Percentiles rank a stretch among this genome's conserved stretches.
Conservation (phyloP, 2,797 vertebrate genomes). For the Neopelma chrysocephalum region DNA sequence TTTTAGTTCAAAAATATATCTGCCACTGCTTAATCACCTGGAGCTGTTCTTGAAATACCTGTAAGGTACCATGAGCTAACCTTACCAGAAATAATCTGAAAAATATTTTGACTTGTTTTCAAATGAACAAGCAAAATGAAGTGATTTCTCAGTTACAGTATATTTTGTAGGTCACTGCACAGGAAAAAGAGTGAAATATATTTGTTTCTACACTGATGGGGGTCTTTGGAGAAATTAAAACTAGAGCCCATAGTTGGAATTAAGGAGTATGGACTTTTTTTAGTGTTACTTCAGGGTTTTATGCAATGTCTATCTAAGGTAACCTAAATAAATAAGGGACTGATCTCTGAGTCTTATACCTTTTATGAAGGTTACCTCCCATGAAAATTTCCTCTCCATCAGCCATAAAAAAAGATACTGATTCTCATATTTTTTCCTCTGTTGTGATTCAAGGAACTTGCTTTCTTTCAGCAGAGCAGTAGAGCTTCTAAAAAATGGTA, state of each 20-base stretch:
- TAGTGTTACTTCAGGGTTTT: neutral
- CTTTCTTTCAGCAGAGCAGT: neutral
- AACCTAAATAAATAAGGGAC: neutral
- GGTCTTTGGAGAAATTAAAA: neutral
- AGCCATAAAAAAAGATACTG: neutral
- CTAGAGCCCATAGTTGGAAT: accelerated
- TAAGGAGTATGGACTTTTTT: neutral
- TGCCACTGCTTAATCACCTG: neutral
- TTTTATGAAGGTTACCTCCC: neutral
- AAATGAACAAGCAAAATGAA: neutral
- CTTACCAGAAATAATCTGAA: neutral
- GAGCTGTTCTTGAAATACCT: neutral
- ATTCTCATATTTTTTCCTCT: neutral
- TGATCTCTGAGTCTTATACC: neutral
- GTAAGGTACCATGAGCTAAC: neutral
- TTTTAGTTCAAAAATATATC: neutral
- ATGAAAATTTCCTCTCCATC: neutral
- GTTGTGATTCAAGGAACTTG: neutral
- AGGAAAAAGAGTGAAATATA: neutral
- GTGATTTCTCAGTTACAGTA: neutral
- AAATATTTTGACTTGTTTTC: neutral
- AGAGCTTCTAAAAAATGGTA: accelerated
- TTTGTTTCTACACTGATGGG: neutral
- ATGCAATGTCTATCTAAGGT: neutral
- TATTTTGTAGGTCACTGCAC: neutral